Evolutionary conservation across 2,888 invertebrate species (phyloP).

Genomic region (Torymus auratus): DNA sequence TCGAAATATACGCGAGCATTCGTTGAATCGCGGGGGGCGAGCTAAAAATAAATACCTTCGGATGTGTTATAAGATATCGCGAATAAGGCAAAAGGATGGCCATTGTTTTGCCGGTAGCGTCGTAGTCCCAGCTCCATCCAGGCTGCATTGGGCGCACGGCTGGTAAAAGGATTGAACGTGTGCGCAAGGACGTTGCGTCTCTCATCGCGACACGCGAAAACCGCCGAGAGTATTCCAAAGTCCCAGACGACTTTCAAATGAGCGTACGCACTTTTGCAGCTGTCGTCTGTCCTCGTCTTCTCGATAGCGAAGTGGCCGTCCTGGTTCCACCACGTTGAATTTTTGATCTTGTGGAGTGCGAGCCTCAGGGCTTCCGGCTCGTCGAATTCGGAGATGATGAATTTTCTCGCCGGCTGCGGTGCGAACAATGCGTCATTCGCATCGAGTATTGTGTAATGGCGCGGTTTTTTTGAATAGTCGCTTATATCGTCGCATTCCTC

Average conservation of each 20-base stretch:
- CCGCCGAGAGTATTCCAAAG: conserved; percentile 19
- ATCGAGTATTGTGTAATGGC: conserved; percentile 1
- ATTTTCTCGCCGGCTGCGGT: too few relatives aligned
- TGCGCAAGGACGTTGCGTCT: neutral
- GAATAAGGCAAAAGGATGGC: conserved; percentile 38
- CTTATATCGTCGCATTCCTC: neutral
- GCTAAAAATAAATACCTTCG: conserved; percentile 20
- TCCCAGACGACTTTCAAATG: conserved; percentile 31
- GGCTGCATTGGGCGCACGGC: neutral
- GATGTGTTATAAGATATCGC: conserved; percentile 1
- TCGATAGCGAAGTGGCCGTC: conserved; percentile 13
- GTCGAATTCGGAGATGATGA: neutral
- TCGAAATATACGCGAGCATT: too few relatives aligned
- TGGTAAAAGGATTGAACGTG: conserved; percentile 31
- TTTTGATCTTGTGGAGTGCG: conserved; percentile 18
- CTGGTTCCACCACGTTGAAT: conserved; percentile 31
- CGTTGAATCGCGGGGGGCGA: too few relatives aligned
- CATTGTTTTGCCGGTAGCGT: conserved; percentile 21
- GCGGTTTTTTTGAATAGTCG: neutral
- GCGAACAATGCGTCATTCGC: neutral
- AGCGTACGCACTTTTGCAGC: neutral
- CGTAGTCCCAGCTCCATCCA: conserved; percentile 6
- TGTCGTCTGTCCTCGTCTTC: neutral
- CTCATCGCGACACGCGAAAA: conserved; percentile 20
- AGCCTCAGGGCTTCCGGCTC: neutral